Conservation (phyloP, 1,140 invertebrate species). For the Drosophila ironensis region DNA sequence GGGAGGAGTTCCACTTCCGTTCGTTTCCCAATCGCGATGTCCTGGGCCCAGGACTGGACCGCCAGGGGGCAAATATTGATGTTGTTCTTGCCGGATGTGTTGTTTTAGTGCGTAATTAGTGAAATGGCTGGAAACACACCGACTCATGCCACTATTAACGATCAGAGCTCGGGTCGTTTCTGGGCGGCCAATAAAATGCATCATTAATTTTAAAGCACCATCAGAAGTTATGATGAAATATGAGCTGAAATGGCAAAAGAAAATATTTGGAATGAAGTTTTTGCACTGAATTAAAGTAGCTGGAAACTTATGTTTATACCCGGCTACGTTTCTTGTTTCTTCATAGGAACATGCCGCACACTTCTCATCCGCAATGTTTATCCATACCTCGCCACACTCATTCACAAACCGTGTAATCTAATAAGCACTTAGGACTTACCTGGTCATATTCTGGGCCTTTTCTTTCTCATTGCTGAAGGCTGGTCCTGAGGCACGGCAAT, state of each 20-base stretch:
- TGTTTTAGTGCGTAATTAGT: constrained; percentile 49
- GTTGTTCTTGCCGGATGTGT: constrained; percentile 8
- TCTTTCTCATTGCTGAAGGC: too few species aligned
- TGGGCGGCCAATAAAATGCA: constrained; percentile 25
- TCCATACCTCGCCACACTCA: too few species aligned
- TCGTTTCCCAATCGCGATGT: not conserved
- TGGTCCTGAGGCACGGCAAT: too few species aligned
- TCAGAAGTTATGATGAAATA: not conserved
- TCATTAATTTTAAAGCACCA: constrained; percentile 38
- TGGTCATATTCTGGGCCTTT: too few species aligned
- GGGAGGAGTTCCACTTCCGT: not conserved
- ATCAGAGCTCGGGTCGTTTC: constrained; percentile 13
- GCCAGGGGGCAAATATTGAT: constrained; percentile 5
- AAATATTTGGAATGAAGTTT: too few species aligned
- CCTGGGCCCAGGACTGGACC: constrained; percentile 6
- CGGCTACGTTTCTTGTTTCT: too few species aligned
- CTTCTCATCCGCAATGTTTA: too few species aligned
- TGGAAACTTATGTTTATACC: too few species aligned
- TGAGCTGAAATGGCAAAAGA: not conserved
- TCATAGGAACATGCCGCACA: too few species aligned
- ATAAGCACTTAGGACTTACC: too few species aligned
- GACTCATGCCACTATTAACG: constrained; percentile 19
- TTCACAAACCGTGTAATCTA: too few species aligned
- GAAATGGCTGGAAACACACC: constrained; percentile 10
- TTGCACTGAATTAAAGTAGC: too few species aligned